Evolutionary conservation across 2,888 invertebrate species (phyloP).

Genomic region (Sipha maydis): DNA sequence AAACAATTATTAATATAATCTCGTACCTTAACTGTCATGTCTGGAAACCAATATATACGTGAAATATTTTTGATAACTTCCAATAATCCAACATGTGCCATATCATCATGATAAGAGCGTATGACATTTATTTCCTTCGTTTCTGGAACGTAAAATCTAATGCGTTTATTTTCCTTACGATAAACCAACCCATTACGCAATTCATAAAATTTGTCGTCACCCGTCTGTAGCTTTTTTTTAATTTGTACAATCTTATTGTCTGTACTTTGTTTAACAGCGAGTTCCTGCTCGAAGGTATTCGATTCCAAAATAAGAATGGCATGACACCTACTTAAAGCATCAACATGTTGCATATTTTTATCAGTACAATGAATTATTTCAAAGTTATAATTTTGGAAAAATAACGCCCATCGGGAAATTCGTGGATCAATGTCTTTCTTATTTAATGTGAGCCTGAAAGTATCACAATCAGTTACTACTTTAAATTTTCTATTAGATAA

Average conservation of each 20-base stretch:
- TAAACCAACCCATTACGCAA: slow-evolving; percentile 36
- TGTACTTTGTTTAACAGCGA: slow-evolving; percentile 53
- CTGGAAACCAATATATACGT: no score
- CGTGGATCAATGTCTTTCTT: slow-evolving; percentile 66
- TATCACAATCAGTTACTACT: neutral
- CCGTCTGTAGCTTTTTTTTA: neutral
- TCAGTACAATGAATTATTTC: slow-evolving; percentile 64
- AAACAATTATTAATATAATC: no score
- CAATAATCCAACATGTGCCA: slow-evolving; percentile 66
- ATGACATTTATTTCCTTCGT: neutral
- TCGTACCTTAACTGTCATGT: no score
- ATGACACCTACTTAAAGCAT: slow-evolving; percentile 65
- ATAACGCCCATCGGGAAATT: slow-evolving; percentile 66
- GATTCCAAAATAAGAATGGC: slow-evolving; percentile 64
- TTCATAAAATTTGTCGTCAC: slow-evolving; percentile 23
- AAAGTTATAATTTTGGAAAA: slow-evolving; percentile 65
- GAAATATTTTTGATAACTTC: no score
- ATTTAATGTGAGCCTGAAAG: neutral
- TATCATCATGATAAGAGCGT: slow-evolving; percentile 66
- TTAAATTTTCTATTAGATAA: no score
- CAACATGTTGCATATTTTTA: slow-evolving; percentile 65
- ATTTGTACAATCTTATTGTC: neutral
- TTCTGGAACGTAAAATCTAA: slow-evolving; percentile 40
- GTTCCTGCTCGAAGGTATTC: slow-evolving; percentile 64
- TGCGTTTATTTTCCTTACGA: neutral